phyloP scores from a whole-genome alignment of 2,888 invertebrate species.

The Quadroppia sp. region DNA sequence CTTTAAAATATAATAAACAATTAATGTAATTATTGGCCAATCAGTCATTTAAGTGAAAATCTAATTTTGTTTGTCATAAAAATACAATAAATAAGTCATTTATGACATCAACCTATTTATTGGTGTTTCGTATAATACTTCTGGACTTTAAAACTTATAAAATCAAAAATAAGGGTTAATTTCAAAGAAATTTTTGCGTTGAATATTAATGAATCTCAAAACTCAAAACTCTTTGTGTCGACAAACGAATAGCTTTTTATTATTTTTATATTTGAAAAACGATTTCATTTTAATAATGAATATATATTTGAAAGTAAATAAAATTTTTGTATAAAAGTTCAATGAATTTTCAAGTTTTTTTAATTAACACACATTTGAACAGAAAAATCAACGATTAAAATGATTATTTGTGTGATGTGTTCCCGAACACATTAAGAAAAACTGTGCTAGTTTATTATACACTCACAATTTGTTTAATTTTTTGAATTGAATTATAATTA shows the following conservation, averaged over 20 bases:
- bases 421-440: too few species aligned
- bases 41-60: neutral
- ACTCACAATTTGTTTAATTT: too few species aligned
- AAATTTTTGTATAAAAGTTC: neutral
- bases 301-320: constrained; percentile 3
- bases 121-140: neutral
- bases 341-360: constrained; percentile 11
- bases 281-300: neutral
- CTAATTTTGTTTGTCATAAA: constrained; percentile 13
- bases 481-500: too few species aligned
- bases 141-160: neutral
- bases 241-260: too few species aligned
- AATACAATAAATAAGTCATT: neutral
- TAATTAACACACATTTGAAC: constrained; percentile 4
- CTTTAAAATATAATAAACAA: neutral
- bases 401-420: neutral
- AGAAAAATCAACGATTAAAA: too few species aligned
- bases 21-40: neutral
- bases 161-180: neutral
- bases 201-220: too few species aligned
- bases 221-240: too few species aligned
- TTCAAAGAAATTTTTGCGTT: too few species aligned
- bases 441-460: too few species aligned
- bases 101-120: constrained; percentile 9
- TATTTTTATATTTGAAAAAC: too few species aligned